phyloP scores from a whole-genome alignment of 2,888 invertebrate genomes.

The Idaea straminata region DNA sequence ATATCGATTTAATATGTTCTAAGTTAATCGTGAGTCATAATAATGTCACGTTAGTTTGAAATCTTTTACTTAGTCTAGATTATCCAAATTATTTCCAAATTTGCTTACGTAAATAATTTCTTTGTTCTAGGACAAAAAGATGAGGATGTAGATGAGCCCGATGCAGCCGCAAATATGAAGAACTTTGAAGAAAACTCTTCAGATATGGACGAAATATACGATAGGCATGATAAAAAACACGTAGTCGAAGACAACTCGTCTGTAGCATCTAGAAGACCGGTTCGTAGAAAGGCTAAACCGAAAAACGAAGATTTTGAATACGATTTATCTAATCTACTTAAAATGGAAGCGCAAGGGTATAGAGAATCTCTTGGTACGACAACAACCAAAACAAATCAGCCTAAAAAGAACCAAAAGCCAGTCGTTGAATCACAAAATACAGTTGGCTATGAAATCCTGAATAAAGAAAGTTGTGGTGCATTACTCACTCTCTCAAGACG shows the following conservation, averaged over 20 bases:
- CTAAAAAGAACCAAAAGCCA: conserved; percentile 58
- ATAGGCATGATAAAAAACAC: conserved; percentile 48
- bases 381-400: conserved; percentile 44
- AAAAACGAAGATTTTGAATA: conserved; percentile 86
- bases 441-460: conserved; percentile 47
- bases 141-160: conserved; percentile 48
- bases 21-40: too few relatives aligned
- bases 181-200: conserved; percentile 72
- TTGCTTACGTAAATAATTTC: too few relatives aligned
- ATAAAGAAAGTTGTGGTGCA: conserved; percentile 65
- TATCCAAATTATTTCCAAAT: too few relatives aligned
- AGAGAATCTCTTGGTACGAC: conserved; percentile 55
- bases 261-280: conserved; percentile 76
- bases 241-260: conserved; percentile 34
- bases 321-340: conserved; percentile 81
- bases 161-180: conserved; percentile 49
- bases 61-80: too few relatives aligned
- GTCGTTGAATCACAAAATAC: conserved; percentile 12
- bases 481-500: conserved; percentile 58
- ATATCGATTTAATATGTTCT: too few relatives aligned
- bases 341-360: conserved; percentile 75
- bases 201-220: conserved; percentile 65
- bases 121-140: conserved; percentile 46
- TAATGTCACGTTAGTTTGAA: too few relatives aligned
- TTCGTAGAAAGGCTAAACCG: conserved; percentile 83